These are phyloP conservation scores for Mormyrops boulengeri DNA, from an alignment of 2,797 vertebrate species.

Conservation along the genomic window DNA sequence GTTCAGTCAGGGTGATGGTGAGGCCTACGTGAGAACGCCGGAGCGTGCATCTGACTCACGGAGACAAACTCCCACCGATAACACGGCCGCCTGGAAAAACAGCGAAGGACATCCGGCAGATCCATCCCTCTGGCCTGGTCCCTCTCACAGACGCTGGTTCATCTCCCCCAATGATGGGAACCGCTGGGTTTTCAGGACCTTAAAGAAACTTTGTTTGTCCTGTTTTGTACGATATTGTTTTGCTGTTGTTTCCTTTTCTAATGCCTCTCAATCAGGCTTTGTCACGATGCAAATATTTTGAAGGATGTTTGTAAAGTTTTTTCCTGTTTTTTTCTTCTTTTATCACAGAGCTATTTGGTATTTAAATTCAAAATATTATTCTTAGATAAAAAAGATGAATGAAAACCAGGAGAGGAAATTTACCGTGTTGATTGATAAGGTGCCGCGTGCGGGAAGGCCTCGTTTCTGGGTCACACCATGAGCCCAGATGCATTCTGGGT, in stretches of 20 bases:
- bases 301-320: constrained; percentile 62
- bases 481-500: neutral
- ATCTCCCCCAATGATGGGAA: constrained; percentile 27
- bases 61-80: constrained; percentile 41
- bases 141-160: constrained; percentile 31
- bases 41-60: constrained; percentile 34
- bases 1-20: constrained; percentile 39
- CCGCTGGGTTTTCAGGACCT: neutral
- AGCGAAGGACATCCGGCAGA: constrained; percentile 58
- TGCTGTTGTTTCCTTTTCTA: constrained; percentile 50
- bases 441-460: neutral
- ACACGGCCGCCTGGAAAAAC: constrained; percentile 47
- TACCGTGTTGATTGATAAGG: constrained; percentile 39
- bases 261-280: constrained; percentile 33
- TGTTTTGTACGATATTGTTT: constrained; percentile 28
- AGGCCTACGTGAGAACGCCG: constrained; percentile 46
- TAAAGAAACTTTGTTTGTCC: constrained; percentile 26
- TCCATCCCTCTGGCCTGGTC: constrained; percentile 40
- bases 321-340: constrained; percentile 58
- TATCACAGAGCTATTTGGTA: constrained; percentile 51
- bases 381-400: constrained; percentile 53
- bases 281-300: constrained; percentile 47
- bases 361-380: constrained; percentile 66
- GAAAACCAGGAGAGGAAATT: constrained; percentile 54
- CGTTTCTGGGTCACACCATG: neutral